Base-by-base conservation (phyloP, 1,140 invertebrate species). In the Drosophila bocqueti region DNA sequence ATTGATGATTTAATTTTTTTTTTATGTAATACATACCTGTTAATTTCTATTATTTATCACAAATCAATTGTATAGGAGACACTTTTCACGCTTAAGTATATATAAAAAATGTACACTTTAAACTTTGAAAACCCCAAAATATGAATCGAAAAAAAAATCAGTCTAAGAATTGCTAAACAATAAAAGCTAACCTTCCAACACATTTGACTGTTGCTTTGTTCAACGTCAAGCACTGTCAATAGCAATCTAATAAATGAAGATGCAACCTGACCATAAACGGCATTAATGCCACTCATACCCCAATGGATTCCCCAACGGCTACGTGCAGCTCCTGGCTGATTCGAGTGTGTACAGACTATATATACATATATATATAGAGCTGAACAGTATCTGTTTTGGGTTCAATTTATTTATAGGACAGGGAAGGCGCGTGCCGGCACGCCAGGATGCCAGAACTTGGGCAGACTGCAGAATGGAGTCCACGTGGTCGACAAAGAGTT, bases 201-300 rank as follows among this genome's bases (percentile, higher is more conserved):
- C 60, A 63, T 5, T 13, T 49, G 45, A 49, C 16, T 64, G 59
- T 21, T 46, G 18, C 42, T 40, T 16, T 45, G 16, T 36, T 36
- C 38, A 52, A 29, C 15, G 21, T 24, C 16, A 21, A 42, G 50
- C 21, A 18, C 50, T 69, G 66, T 16, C 52, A 87, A 71, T 38
- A 74, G 84, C 64, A 74, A 87, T 75, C 73, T 76, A 69, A 81
- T 89, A 89, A 89, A 87, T 87, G 84, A 87, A 89, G 85, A 78
- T 84, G 84, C 84, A 75, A 78, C 62, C 50, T 50, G 49, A 40
- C 84, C 84, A 75, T 89, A 89, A 90, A 89, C 78, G 84, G 65
- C 57, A 46, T 66, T 69, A 89, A 75, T 89, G 75, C 72, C 84
- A 67, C 54, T 54, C 76, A 79, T 79, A 60, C 76, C 26, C 47